Evolutionary conservation across 2,797 vertebrate species (phyloP).

Genomic region (Epinephelus coioides): DNA sequence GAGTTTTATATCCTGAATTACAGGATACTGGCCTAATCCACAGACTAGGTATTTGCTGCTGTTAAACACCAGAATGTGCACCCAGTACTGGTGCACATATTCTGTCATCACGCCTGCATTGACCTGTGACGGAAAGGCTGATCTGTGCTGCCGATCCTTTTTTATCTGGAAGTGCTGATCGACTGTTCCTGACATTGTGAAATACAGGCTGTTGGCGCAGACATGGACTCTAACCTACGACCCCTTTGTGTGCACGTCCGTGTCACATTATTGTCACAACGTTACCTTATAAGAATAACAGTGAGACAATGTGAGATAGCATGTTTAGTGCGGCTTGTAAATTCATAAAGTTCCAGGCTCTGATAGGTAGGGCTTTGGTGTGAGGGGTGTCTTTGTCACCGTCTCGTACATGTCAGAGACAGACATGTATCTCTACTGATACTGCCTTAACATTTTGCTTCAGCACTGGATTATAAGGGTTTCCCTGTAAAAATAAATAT

Average conservation of each 20-base stretch:
- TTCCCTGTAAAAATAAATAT: slow-evolving; percentile 76
- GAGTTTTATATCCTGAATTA: slow-evolving; percentile 56
- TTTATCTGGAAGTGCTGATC: slow-evolving; percentile 57
- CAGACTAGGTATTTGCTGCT: slow-evolving; percentile 29
- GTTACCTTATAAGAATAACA: slow-evolving; percentile 19
- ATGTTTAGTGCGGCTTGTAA: slow-evolving; percentile 55
- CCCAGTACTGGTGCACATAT: slow-evolving; percentile 14
- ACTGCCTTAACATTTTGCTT: slow-evolving; percentile 2
- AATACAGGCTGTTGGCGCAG: slow-evolving; percentile 48
- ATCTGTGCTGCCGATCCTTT: slow-evolving; percentile 10
- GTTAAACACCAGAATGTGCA: slow-evolving; percentile 20
- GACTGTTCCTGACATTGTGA: slow-evolving; percentile 59
- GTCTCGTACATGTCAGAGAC: slow-evolving; percentile 5
- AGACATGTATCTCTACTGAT: not conserved
- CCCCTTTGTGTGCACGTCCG: slow-evolving; percentile 51
- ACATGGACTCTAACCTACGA: slow-evolving; percentile 76
- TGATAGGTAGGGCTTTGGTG: slow-evolving; percentile 28
- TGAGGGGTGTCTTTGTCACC: slow-evolving; percentile 20
- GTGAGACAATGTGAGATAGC: slow-evolving; percentile 49
- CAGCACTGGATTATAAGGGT: slow-evolving; percentile 20
- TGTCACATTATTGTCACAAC: slow-evolving; percentile 62
- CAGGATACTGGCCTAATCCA: slow-evolving; percentile 61
- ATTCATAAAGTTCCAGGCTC: slow-evolving; percentile 58
- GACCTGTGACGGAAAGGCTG: slow-evolving; percentile 30
- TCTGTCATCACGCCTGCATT: not conserved